These are phyloP conservation scores for Brachionus manjavacas DNA, from an alignment of 1,140 invertebrate genomes.

Conservation along the genomic window DNA sequence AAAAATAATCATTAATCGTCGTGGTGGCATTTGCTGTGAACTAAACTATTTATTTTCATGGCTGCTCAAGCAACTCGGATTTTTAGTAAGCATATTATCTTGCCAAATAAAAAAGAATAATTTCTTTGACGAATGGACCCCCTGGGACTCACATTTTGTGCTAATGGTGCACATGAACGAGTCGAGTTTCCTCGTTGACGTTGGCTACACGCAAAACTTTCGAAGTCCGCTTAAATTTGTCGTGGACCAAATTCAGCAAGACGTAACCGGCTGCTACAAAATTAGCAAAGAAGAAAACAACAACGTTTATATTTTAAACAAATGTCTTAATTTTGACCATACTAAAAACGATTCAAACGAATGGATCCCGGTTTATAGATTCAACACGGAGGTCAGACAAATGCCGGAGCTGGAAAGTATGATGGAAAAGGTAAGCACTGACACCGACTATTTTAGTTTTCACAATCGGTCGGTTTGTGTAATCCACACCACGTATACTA, in stretches of 20 bases:
- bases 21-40: conserved; percentile 37
- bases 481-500: conserved; percentile 12
- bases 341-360: background rate
- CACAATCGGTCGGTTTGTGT: conserved; percentile 8
- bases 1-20: conserved; percentile 14
- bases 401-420: background rate
- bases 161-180: conserved; percentile 28
- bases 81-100: conserved; percentile 13
- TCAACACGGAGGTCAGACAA: background rate
- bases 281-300: background rate
- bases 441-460: background rate
- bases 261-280: background rate
- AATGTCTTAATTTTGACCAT: conserved; percentile 8
- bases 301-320: background rate
- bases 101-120: conserved; percentile 27
- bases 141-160: background rate
- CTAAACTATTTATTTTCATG: conserved; percentile 34
- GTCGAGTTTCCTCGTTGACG: conserved; percentile 22
- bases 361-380: conserved; percentile 29
- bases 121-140: conserved; percentile 8
- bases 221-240: conserved; percentile 25
- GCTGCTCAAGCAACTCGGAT: conserved; percentile 12
- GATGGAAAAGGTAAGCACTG: background rate
- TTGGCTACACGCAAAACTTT: conserved; percentile 29
- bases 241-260: background rate